phyloP scores from a whole-genome alignment of 2,888 invertebrate species.

The Lochmaea capreae region DNA sequence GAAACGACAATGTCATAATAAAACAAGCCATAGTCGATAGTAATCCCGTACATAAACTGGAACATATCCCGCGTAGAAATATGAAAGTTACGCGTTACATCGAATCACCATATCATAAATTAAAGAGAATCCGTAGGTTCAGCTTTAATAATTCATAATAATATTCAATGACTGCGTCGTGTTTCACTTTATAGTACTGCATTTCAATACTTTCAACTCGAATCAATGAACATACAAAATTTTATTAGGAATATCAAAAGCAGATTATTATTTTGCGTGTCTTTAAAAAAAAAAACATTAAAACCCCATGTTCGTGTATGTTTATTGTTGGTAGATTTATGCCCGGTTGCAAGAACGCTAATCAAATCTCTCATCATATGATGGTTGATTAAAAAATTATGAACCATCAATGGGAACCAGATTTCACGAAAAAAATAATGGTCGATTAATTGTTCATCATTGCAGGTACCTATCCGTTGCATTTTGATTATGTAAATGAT shows the following conservation, averaged over 20 bases:
- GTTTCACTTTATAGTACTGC: neutral
- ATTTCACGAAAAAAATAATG: no score
- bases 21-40: conserved; percentile 27
- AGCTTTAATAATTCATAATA: conserved; percentile 26
- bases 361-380: no score
- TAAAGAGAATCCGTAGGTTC: conserved; percentile 14
- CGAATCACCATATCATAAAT: conserved; percentile 34
- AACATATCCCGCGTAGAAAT: conserved; percentile 28
- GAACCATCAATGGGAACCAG: no score
- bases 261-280: neutral
- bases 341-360: no score
- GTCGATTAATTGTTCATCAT: no score
- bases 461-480: no score
- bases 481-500: no score
- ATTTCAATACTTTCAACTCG: neutral
- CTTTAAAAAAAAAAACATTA: neutral
- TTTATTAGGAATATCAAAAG: neutral
- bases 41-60: conserved; percentile 27
- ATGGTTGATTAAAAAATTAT: no score
- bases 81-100: conserved; percentile 32
- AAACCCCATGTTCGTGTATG: conserved; percentile 14
- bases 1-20: conserved; percentile 31
- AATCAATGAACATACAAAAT: neutral
- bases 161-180: conserved; percentile 18
- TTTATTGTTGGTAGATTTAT: conserved; percentile 17